A percentile compares a stretch with the other conserved stretches of the same genome.
Conservation (phyloP, 2,113 vertebrate species). For the Nannospalax galili region DNA sequence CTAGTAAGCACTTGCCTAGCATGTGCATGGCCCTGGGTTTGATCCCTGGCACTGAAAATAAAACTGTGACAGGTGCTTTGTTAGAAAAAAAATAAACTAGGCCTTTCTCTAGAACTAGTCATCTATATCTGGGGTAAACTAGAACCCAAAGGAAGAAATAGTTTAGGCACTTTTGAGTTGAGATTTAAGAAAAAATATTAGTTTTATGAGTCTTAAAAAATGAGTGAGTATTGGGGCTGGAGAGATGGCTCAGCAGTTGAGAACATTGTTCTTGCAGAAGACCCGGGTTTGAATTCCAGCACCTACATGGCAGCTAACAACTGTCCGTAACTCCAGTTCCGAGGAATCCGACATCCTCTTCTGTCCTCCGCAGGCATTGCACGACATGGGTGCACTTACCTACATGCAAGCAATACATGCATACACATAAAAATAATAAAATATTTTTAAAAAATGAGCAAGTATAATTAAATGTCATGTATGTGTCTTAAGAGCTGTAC, state of each 20-base stretch:
- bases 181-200: slow-evolving; percentile 30
- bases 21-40: background rate
- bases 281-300: background rate
- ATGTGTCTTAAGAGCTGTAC: too few species aligned
- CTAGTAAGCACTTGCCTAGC: background rate
- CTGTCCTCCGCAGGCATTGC: too few species aligned
- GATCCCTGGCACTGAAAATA: background rate
- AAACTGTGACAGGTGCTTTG: background rate
- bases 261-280: background rate
- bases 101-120: slow-evolving; percentile 8
- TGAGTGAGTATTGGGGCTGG: background rate
- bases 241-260: background rate
- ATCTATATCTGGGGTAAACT: background rate
- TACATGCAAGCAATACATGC: too few species aligned
- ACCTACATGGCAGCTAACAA: background rate
- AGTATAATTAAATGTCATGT: too few species aligned
- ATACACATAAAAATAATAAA: too few species aligned
- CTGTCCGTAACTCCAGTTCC: background rate
- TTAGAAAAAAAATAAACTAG: slow-evolving; percentile 21
- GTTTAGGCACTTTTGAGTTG: slow-evolving; percentile 22
- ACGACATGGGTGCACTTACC: too few species aligned
- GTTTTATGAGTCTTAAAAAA: slow-evolving; percentile 51
- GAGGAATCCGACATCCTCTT: too few species aligned
- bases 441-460: too few species aligned
- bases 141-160: slow-evolving; percentile 48